Conservation (phyloP, 2,888 invertebrate species). For the Nymphalis c-album region DNA sequence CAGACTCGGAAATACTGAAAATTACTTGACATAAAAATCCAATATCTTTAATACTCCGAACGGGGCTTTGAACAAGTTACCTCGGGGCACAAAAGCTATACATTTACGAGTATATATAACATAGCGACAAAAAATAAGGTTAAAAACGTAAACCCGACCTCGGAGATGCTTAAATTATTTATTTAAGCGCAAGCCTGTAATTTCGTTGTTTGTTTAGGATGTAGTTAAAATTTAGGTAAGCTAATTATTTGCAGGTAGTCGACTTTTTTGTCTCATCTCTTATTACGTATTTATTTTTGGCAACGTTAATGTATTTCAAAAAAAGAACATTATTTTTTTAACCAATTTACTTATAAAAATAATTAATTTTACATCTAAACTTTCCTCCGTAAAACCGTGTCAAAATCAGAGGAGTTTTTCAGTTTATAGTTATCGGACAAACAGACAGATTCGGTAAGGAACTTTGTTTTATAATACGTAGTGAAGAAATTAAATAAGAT, state of each 20-base stretch:
- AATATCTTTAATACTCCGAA: too few species aligned
- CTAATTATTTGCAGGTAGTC: slow-evolving; percentile 2
- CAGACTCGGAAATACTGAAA: too few species aligned
- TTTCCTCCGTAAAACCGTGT: too few species aligned
- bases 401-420: too few species aligned
- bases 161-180: slow-evolving; percentile 14
- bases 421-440: too few species aligned
- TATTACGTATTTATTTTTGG: background rate
- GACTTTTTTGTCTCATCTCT: background rate
- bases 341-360: too few species aligned
- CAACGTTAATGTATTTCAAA: background rate
- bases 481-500: too few species aligned
- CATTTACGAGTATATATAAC: background rate
- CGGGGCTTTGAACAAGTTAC: too few species aligned
- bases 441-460: too few species aligned
- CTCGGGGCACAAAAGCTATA: background rate
- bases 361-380: too few species aligned
- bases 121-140: background rate
- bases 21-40: too few species aligned
- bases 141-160: background rate
- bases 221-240: slow-evolving; percentile 14
- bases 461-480: too few species aligned
- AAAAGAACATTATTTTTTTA: background rate
- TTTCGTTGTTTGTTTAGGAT: slow-evolving; percentile 23
- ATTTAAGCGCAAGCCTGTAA: slow-evolving; percentile 14